phyloP scores from a whole-genome alignment of 2,888 invertebrate species.

The Dryocosmus kuriphilus region DNA sequence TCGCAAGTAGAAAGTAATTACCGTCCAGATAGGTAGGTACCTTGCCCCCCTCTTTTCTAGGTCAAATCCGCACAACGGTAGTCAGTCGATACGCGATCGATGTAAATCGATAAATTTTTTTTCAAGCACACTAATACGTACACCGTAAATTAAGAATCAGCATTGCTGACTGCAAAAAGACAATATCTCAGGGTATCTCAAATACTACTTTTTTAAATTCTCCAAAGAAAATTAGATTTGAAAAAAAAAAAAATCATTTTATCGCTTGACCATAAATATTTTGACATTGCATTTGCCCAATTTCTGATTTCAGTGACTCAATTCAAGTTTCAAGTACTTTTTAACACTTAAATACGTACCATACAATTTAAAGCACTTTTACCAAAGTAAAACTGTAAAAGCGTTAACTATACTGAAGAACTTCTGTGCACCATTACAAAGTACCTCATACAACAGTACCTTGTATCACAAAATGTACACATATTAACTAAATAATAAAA shows the following conservation, averaged over 20 bases:
- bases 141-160: neutral
- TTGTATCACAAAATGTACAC: conserved; percentile 27
- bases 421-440: conserved; percentile 32
- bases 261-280: neutral
- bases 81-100: conserved; percentile 28
- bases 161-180: conserved; percentile 31
- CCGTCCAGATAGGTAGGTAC: conserved; percentile 68
- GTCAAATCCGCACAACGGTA: conserved; percentile 49
- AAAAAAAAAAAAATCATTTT: too few species aligned
- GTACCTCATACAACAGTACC: conserved; percentile 40
- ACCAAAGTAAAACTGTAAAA: conserved; percentile 23
- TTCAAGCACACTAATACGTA: conserved; percentile 12
- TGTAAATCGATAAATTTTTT: conserved; percentile 22
- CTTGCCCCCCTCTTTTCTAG: conserved; percentile 55
- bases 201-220: conserved; percentile 19
- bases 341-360: neutral
- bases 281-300: conserved; percentile 6
- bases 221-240: neutral
- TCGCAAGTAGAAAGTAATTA: conserved; percentile 64
- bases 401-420: conserved; percentile 24
- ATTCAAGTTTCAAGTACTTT: neutral
- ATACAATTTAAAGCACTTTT: conserved; percentile 25
- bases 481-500: conserved; percentile 21
- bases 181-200: conserved; percentile 39
- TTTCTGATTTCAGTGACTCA: conserved; percentile 28